A percentile compares a stretch with the other conserved stretches of the same genome.
phyloP scores from a whole-genome alignment of 2,797 vertebrate species.

The Cottoperca gobio region DNA sequence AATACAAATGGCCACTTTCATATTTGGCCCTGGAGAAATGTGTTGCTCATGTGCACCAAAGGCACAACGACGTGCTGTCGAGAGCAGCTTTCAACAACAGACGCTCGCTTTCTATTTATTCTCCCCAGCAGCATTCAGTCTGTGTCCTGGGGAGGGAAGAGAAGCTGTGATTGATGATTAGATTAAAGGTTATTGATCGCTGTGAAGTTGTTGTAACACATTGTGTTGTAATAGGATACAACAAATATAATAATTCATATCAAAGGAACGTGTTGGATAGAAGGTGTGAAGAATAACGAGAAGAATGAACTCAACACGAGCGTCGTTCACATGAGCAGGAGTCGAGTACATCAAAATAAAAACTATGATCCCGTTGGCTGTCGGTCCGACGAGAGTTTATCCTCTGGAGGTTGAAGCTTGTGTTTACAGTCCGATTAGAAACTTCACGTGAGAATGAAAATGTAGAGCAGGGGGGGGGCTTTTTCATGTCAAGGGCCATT shows the following conservation, averaged over 20 bases:
- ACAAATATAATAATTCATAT: not conserved
- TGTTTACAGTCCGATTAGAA: no score
- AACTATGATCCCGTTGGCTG: no score
- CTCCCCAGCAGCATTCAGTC: slow-evolving; percentile 21
- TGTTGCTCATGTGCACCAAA: slow-evolving; percentile 45
- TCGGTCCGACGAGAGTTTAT: no score
- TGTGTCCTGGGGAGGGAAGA: slow-evolving; percentile 28
- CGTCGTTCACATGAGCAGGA: no score
- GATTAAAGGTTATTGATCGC: slow-evolving; percentile 34
- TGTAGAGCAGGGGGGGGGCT: no score
- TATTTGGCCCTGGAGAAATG: slow-evolving; percentile 58
- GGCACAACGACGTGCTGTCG: slow-evolving; percentile 42
- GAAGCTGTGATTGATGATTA: slow-evolving; percentile 48
- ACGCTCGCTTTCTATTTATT: slow-evolving; percentile 24
- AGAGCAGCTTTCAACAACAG: slow-evolving; percentile 41
- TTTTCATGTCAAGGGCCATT: no score
- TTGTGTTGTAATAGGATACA: not conserved
- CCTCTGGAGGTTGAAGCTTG: no score
- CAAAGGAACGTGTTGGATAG: not conserved
- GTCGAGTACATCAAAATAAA: no score
- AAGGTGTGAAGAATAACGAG: no score
- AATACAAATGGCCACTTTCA: slow-evolving; percentile 73
- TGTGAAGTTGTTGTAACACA: slow-evolving; percentile 8
- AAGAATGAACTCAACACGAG: no score
- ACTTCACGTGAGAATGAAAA: no score